A percentile compares a stretch with the other conserved stretches of the same genome.
Conservation (phyloP, 2,888 invertebrate species). For the Pyrrhosoma nymphula region DNA sequence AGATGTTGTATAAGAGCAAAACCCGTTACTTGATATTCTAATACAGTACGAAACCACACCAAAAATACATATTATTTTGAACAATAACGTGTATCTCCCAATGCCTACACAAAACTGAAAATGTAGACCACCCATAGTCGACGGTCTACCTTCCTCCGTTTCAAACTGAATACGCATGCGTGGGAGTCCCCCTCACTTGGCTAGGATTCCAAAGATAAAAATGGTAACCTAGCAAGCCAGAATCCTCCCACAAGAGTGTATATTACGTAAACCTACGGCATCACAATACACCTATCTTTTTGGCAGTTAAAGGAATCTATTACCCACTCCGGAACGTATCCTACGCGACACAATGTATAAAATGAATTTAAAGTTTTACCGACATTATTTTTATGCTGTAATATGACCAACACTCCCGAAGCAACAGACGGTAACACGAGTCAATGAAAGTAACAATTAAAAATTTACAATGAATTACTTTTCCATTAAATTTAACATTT, state of each 20-base stretch:
- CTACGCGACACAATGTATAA: no score
- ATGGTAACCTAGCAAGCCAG: conserved; percentile 66
- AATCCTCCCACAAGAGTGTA: conserved; percentile 66
- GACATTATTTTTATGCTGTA: background rate
- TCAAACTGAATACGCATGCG: conserved; percentile 59
- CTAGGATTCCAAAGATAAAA: conserved; percentile 67
- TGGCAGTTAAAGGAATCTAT: conserved; percentile 13
- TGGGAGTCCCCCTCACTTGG: conserved; percentile 63
- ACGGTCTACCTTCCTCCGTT: conserved; percentile 22
- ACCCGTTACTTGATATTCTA: no score
- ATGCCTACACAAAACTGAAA: background rate
- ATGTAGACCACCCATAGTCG: background rate
- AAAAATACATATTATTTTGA: no score
- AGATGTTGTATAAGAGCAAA: no score
- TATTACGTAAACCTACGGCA: conserved; percentile 63
- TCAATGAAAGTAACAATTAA: no score
- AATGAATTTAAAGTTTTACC: background rate
- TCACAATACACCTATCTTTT: conserved; percentile 50
- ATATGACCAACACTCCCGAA: background rate
- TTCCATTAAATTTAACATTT: no score
- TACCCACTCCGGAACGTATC: background rate
- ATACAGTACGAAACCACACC: no score
- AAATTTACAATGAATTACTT: no score
- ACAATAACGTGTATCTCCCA: background rate
- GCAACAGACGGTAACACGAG: background rate